A percentile compares a stretch with the other conserved stretches of the same genome.
Conservation (phyloP, 2,113 vertebrate genomes). For the Gadus chalcogrammus region DNA sequence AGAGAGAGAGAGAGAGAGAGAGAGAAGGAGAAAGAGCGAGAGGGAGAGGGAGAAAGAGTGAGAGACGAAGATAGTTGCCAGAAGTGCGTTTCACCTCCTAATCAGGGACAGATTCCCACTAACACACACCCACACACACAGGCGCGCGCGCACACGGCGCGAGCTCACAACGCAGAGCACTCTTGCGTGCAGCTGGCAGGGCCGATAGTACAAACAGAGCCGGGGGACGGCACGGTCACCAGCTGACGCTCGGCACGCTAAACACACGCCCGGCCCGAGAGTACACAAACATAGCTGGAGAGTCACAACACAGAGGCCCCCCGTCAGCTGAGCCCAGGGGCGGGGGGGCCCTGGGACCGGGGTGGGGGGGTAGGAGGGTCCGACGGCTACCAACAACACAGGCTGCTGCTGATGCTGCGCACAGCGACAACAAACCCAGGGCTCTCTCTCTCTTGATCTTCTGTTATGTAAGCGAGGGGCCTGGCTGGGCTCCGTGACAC, state of each 20-base stretch:
- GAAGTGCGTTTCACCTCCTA: slow-evolving; percentile 28
- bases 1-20: not conserved
- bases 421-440: too few species aligned
- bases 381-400: slow-evolving; percentile 31
- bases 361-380: not conserved
- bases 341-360: not conserved
- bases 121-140: not conserved
- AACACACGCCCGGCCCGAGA: slow-evolving; percentile 33
- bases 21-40: not conserved
- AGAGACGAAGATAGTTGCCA: not conserved
- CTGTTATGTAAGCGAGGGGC: too few species aligned
- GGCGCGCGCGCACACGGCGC: not conserved
- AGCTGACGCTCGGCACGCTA: slow-evolving; percentile 45
- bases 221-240: slow-evolving; percentile 21
- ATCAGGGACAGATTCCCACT: slow-evolving; percentile 17
- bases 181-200: slow-evolving; percentile 35
- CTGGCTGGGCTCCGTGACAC: too few species aligned
- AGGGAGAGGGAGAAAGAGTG: not conserved
- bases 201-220: slow-evolving; percentile 23
- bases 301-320: slow-evolving; percentile 22
- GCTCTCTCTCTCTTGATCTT: too few species aligned
- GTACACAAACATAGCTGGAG: slow-evolving; percentile 45
- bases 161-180: too few species aligned
- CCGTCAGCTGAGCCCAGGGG: too few species aligned
- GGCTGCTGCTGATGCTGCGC: too few species aligned